Conservation (phyloP, 2,113 vertebrate species). For the Nycticebus coucang region DNA sequence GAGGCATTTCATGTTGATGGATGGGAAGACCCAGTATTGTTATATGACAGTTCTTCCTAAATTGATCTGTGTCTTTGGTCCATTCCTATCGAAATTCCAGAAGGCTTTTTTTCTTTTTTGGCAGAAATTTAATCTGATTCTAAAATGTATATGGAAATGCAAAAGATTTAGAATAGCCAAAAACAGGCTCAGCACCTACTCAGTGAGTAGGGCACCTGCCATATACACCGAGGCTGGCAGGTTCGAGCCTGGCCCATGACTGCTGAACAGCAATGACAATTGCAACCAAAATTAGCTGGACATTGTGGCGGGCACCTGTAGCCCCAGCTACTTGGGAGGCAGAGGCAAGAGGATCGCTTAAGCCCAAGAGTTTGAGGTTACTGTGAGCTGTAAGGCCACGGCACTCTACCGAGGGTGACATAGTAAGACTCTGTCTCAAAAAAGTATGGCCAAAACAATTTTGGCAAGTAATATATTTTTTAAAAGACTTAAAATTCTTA, state of each 20-base stretch:
- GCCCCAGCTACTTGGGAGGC: no score
- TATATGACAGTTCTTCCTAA: background rate
- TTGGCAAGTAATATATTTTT: background rate
- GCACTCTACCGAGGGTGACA: no score
- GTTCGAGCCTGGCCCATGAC: no score
- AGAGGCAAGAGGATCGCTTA: no score
- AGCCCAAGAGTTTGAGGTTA: no score
- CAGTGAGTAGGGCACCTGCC: no score
- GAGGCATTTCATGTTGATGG: background rate
- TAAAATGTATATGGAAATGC: background rate
- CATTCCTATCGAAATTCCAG: background rate
- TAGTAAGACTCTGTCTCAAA: no score
- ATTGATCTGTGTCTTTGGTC: background rate
- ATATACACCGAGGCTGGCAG: no score
- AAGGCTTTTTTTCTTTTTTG: background rate
- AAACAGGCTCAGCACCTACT: background rate
- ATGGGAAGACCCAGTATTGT: background rate
- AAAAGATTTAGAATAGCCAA: background rate
- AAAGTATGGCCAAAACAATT: background rate
- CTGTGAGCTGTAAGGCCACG: no score
- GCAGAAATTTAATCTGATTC: background rate
- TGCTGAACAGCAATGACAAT: no score
- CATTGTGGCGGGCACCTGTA: no score
- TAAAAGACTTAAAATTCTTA: background rate
- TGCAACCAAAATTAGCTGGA: no score